Evolutionary conservation across 2,113 vertebrate species (phyloP), one percentile per base, ranked within the genome.

Genomic region (Thermophis baileyi): DNA sequence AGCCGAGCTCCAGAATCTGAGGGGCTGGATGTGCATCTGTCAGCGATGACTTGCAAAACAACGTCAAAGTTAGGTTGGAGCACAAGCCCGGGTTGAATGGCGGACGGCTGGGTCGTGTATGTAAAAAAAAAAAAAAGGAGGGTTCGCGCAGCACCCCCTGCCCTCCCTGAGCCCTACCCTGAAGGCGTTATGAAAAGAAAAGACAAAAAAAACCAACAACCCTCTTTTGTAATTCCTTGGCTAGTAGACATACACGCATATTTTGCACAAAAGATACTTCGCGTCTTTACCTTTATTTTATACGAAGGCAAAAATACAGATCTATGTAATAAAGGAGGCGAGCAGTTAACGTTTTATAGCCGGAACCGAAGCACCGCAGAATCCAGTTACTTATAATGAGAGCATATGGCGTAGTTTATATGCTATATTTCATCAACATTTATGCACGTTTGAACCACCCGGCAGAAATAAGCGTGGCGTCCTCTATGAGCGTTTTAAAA

Each of bases 41-140:
- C 47, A 12, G 51, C 87, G 47, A 93, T 90, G 89, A 96, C 95
- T 95, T 96, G 96, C 94, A 96, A 97, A 97, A 96, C 96, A 97
- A 92, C 95, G 90, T 93, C 90, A 93, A 96, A 93, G 94, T 95
- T 93, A 81, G 93, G 93, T 90, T 40, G 91, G 94, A 96, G 93
- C 90, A 81, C 27, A 40, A 93, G 94, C 89, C 94, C 51, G 93
- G 90, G 1, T 85, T 12, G 16, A 6, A 81, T 14, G 18, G 86
- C 35, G 30, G 16, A 22, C 18, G 9, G 20, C 44, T 20, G 60
- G 24, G n/a, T 5, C 40, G n/a, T 47, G 49, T 22, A 5, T 7
- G 49, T 88, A 2, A 2, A 14, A 40, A 53, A 47, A 54, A 46
- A 6, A 40, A 51, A 12, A 10, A 49, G 47, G 63, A n/a, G 63